Evolutionary conservation across 2,888 invertebrate genomes (phyloP), one percentile per base, ranked within the genome.

Genomic region (Margaritifera margaritifera): DNA sequence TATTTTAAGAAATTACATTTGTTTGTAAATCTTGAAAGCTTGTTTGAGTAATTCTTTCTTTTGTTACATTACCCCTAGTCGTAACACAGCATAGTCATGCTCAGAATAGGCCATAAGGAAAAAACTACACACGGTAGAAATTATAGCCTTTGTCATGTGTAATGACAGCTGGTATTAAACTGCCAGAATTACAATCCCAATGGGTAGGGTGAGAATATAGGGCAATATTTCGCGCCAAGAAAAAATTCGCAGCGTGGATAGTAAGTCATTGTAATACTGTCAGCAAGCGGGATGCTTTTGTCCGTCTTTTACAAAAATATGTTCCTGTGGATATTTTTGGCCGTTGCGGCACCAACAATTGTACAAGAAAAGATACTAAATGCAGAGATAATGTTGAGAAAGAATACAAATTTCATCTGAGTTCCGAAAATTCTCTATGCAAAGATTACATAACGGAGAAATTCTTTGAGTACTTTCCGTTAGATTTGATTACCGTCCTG

Each of bases 381-480:
- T 31, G 31, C 11, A 22, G 55, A 20, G 22, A 5, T 11, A 24
- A n/a, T 1, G 22, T 80, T 22, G 72, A 72, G 18, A 72, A 72
- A 42, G 61, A 74, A 5, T 86, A 87, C 74, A 75, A 83, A 62
- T 87, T 84, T 64, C 84, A 85, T 67, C 67, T 87, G 18, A 77
- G 84, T 2, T 86, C 86, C 57, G 87, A 87, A 72, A 87, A 87
- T 72, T 82, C 84, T 4, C 62, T 86, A 4, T 88, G 88, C 71
- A 69, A 71, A 22, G 85, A 88, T 66, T 87, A 88, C 73, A 78
- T 87, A 0, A 86, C 77, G 0, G 88, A 88, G 63, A 87, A 87
- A 61, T 75, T 86, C n/a, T 84, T 81, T 65, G 70, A 74, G 6
- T 70, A 77, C 15, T 75, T 85, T 19, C 71, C 71, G 6, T 68